These are phyloP conservation scores for Eupithecia tripunctaria DNA, from an alignment of 2,888 invertebrate species.

Conservation along the genomic window DNA sequence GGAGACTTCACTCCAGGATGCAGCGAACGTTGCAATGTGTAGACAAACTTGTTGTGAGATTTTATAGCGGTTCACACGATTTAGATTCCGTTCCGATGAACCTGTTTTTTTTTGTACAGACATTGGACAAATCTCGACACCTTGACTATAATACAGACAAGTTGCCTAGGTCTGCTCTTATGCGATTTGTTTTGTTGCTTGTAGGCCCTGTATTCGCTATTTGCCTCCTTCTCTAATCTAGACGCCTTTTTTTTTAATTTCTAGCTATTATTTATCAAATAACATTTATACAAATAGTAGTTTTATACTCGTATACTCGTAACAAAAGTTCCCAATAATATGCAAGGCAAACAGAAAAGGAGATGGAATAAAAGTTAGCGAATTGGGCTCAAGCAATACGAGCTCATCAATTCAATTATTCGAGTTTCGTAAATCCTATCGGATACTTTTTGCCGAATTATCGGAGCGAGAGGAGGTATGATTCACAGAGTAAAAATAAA, in stretches of 20 bases:
- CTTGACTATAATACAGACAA: no score
- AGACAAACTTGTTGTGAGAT: not conserved
- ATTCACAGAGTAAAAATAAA: constrained; percentile 31
- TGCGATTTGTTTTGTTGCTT: no score
- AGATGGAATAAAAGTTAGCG: constrained; percentile 4
- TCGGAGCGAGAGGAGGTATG: constrained; percentile 45
- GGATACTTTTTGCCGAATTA: constrained; percentile 35
- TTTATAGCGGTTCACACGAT: not conserved
- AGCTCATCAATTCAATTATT: constrained; percentile 39
- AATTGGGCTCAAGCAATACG: constrained; percentile 19
- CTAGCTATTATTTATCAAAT: no score
- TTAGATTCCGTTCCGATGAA: not conserved
- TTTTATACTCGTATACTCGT: not conserved
- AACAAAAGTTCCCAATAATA: not conserved
- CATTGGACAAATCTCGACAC: no score
- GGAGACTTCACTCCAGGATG: not conserved
- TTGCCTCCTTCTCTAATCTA: no score
- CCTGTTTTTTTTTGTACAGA: no score
- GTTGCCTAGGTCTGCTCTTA: no score
- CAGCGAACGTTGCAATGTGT: not conserved
- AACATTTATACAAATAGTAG: no score
- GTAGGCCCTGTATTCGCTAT: no score
- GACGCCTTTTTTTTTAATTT: no score
- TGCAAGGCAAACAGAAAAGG: not conserved
- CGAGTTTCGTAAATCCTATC: constrained; percentile 41